Base-by-base conservation (phyloP, 2,888 invertebrate species). In the Melanostoma scalare region DNA sequence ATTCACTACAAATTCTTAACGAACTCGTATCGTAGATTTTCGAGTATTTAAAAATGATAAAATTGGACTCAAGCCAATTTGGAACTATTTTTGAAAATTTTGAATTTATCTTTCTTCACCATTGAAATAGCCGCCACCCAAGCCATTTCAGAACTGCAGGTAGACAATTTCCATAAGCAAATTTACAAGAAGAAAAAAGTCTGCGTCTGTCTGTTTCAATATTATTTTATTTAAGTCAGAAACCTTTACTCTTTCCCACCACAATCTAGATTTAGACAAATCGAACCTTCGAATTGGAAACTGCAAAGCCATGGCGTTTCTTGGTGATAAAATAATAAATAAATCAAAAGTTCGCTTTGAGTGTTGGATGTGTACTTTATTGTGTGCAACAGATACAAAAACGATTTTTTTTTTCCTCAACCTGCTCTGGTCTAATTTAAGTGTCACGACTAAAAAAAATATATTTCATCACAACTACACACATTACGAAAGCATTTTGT, bases 371-470 rank as follows among this genome's bases (percentile, higher is more conserved):
- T 20, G 9, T 33, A 9, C 33, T 33, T n/a, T 50, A 4, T 46
- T 30, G 50, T 20, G 33, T 33, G 33, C n/a, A 20, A 50, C n/a
- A 20, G 33, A 42, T 10, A 6, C 9, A 36, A 36, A 61, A 46
- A 61, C 36, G 46, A 61, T 10, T n/a, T 31, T 33, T 58, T 33
- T 42, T 42, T 31, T 42, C 33, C 46, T 8, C n/a, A 0, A 4
- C n/a, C 42, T 36, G 65, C 31, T 68, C 30, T 42, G 67, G 68
- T 82, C 82, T 82, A 82, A 82, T 82, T 82, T 82, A 82, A 82
- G 77, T 82, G 77, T 82, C 82, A 82, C 77, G 77, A 82, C 77
- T 78, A 78, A 69, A 65, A 77, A 68, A 77, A 79, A 73, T 33
- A n/a, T 30, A 63, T 82, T 82, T 82, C 73, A 77, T 73, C 68